Percentiles rank a stretch among this genome's conserved stretches.
Evolutionary conservation across 2,113 vertebrate species (phyloP).

Genomic region (Mastomys coucha): DNA sequence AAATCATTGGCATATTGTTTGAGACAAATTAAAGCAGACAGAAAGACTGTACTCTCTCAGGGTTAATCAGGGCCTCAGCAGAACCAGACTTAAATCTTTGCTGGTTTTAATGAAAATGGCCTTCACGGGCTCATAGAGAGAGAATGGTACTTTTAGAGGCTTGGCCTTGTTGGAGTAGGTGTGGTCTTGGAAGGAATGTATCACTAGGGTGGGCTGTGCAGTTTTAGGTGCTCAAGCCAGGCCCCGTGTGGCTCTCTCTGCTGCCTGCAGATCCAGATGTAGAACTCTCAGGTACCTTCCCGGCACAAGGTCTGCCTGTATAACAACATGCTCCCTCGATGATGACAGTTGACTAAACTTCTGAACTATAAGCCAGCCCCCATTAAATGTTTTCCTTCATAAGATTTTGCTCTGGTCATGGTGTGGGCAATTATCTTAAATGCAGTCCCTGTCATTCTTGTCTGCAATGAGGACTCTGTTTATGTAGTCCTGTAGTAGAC

Average conservation of each 20-base stretch:
- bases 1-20: slow-evolving; percentile 67
- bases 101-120: background rate
- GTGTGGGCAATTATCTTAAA: background rate
- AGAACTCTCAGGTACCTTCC: background rate
- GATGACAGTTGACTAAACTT: background rate
- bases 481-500: background rate
- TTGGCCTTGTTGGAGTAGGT: background rate
- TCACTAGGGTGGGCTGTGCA: background rate
- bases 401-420: background rate
- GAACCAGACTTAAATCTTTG: background rate
- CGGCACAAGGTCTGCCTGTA: background rate
- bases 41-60: slow-evolving; percentile 57
- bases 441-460: background rate
- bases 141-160: background rate
- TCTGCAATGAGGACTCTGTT: background rate
- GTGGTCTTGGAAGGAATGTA: background rate
- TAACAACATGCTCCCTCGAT: background rate
- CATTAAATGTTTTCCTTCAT: background rate
- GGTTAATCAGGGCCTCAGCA: slow-evolving; percentile 51
- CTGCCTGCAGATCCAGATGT: background rate
- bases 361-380: background rate
- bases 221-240: background rate
- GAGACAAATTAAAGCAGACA: slow-evolving; percentile 68
- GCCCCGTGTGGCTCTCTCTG: background rate
- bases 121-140: background rate